Conservation (phyloP, 2,797 vertebrate genomes). For the Buceros bicornis region DNA sequence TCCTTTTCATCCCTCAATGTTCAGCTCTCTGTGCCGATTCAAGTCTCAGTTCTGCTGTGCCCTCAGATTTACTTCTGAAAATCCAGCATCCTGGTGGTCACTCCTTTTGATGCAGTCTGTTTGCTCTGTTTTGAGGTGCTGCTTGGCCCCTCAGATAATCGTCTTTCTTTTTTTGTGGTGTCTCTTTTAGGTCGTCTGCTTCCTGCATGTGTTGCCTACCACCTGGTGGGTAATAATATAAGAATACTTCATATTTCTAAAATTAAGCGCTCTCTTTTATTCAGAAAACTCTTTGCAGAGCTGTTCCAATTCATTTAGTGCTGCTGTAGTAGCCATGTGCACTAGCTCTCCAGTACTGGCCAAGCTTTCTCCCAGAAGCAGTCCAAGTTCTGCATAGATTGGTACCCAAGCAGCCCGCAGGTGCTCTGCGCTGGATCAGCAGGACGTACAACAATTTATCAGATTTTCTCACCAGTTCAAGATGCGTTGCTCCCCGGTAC, state of each 20-base stretch:
- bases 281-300: constrained; percentile 5
- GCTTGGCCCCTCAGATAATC: constrained; percentile 33
- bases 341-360: background rate
- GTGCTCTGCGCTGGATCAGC: background rate
- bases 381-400: rapidly evolving
- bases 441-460: background rate
- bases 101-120: constrained; percentile 52
- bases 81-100: constrained; percentile 43
- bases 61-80: constrained; percentile 56
- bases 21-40: background rate
- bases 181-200: constrained; percentile 10
- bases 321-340: background rate
- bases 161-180: background rate
- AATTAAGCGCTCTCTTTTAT: constrained; percentile 45
- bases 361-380: background rate
- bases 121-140: constrained; percentile 54
- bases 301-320: constrained; percentile 11
- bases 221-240: constrained; percentile 41
- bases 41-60: constrained; percentile 36
- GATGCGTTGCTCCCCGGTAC: background rate
- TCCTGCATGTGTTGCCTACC: constrained; percentile 10
- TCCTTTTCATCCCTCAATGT: constrained; percentile 39
- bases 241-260: constrained; percentile 53
- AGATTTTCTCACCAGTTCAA: background rate
- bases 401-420: rapidly evolving